Conservation (phyloP, 2,113 vertebrate species). For the Dryoscopus gambensis region DNA sequence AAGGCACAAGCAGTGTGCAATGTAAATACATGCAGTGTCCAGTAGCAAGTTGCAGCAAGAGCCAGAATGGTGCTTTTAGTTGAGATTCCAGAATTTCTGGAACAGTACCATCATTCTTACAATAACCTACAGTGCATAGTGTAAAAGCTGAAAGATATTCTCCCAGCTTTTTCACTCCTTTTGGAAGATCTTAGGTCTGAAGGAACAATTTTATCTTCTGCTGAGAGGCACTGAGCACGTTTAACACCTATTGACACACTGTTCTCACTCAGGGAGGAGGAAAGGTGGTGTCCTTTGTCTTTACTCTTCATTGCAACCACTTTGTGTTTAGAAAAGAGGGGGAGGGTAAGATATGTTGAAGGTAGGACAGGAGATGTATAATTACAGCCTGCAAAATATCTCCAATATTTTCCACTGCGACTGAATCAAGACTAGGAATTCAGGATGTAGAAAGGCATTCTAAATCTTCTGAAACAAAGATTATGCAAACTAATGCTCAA, state of each 20-base stretch:
- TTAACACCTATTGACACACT: background rate
- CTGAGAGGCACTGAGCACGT: background rate
- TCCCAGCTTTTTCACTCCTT: background rate
- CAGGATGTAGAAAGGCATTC: background rate
- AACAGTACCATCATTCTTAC: background rate
- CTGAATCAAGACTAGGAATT: background rate
- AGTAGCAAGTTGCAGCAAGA: background rate
- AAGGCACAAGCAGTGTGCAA: background rate
- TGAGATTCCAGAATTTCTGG: background rate
- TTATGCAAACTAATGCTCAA: background rate
- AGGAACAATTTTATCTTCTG: background rate
- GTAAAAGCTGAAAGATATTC: background rate
- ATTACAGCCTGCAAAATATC: background rate
- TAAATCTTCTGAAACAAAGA: background rate
- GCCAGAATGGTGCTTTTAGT: background rate
- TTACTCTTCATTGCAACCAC: background rate
- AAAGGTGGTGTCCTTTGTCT: background rate
- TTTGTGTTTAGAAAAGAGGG: background rate
- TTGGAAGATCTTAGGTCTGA: background rate
- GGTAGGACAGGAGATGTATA: background rate
- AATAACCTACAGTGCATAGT: accelerated
- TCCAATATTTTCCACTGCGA: background rate
- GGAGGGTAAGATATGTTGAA: background rate
- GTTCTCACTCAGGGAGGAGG: background rate
- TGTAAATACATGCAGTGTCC: background rate